Base-by-base conservation (phyloP, 1,140 invertebrate species). In the Aradophagus sp. region DNA sequence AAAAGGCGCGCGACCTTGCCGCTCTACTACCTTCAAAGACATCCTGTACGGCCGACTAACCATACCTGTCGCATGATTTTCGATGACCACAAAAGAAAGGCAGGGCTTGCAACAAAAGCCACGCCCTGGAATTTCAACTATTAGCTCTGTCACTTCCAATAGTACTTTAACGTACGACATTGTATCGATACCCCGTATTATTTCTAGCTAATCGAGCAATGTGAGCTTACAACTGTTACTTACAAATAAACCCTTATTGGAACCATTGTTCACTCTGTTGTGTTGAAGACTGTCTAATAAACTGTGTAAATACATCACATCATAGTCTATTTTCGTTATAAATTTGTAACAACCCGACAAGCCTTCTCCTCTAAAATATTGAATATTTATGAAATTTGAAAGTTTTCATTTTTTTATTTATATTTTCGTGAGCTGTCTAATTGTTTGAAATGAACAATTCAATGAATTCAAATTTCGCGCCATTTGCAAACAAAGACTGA, bases 121-220 rank as follows among this genome's bases (percentile, higher is more conserved):
- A 81, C 81, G 73, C 83, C 81, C 78, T 77, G 74, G 80, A 83
- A 82, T 84, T 82, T 82, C 63, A 75, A 74, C 66, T 68, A 75
- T 77, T 63, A 59, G 52, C 55, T 58, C 47, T 50, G 67, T 76
- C 74, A 68, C 66, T 75, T 74, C 42, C 67, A 50, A 65, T 73
- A 68, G 56, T 55, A 53, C 41, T 69, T 38, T 52, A 34, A 38
- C 63, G 53, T 52, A 44, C 48, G 47, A 65, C 8, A 29, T 53
- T 55, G 45, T 41, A 31, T 23, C 20, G 34, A 44, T 48, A 59
- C 38, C 34, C 39, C 27, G 20, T 29, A 61, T 56, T 68, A 52
- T 65, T 45, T 61, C 53, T 29, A 41, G 14, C 41, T 44, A 63
- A 67, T 63, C 45, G 16, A 73, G 17, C 35, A 11, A 47, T 13